Base-by-base conservation (phyloP, 2,888 invertebrate genomes). In the Osmoderma eremita region DNA sequence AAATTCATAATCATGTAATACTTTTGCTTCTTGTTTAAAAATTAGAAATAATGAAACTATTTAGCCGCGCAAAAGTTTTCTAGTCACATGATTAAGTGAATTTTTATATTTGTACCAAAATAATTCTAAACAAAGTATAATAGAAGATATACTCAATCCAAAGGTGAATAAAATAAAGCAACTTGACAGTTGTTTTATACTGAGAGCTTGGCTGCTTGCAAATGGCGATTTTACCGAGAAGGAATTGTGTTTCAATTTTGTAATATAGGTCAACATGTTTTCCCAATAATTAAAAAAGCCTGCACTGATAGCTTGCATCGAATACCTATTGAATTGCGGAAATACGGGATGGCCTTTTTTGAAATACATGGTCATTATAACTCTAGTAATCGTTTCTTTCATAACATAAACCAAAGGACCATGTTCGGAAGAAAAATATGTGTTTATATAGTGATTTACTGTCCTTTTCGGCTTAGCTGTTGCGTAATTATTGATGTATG, bases 201-300 rank as follows among this genome's bases (percentile, higher is more conserved):
- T 24, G 42, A 63, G 24, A 8, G 18, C 30, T 8, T n/a, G 17
- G 39, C 41, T 63, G 1, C 15, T 24, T 18, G 22, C 39, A 1
- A 41, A 15, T 4, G 39, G 18, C 3, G 22, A 17, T n/a, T 51
- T 42, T 12, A 10, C 38, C n/a, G 53, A 20, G 13, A 38, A 22
- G 1, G 51, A 39, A 39, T 53, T 24, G 17, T 42, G 63, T 39
- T 53, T 41, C 5, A 63, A 13, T 53, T 51, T 63, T 20, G 42
- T 22, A 5, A 42, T 51, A 22, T 63, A 30, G 10, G 15, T 42
- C 5, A 53, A 15, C 8, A 30, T 42, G 2, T 22, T 17, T 3
- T 53, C 63, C 63, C 63, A 63, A 22, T 63, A 63, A n/a, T 17
- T 8, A 5, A 42, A 22, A 51, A 63, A 63, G 3, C 63, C 63